Conservation (phyloP, 2,113 vertebrate genomes). For the Oplegnathus fasciatus region DNA sequence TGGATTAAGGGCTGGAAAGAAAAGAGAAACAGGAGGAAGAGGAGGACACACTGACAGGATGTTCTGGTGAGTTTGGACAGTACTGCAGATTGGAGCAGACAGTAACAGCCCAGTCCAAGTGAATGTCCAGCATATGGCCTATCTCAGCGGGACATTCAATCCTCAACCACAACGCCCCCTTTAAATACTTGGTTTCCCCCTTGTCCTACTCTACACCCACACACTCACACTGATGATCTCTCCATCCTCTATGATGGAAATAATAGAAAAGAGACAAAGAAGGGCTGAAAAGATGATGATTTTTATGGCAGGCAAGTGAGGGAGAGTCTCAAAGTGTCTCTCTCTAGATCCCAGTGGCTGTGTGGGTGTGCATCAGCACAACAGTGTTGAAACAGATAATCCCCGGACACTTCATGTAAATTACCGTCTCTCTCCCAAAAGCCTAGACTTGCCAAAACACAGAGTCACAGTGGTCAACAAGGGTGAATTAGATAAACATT, state of each 20-base stretch:
- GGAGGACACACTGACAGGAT: slow-evolving; percentile 45
- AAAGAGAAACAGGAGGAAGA: slow-evolving; percentile 44
- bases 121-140: slow-evolving; percentile 56
- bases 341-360: slow-evolving; percentile 15
- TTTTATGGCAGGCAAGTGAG: slow-evolving; percentile 25
- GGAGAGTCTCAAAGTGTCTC: slow-evolving; percentile 23
- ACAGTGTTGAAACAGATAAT: slow-evolving; percentile 46
- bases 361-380: slow-evolving; percentile 42
- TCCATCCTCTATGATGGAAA: slow-evolving; percentile 16
- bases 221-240: slow-evolving; percentile 22
- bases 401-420: slow-evolving; percentile 53
- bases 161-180: slow-evolving; percentile 49
- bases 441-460: slow-evolving; percentile 57
- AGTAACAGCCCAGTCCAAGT: slow-evolving; percentile 34
- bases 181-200: slow-evolving; percentile 65
- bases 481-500: slow-evolving; percentile 59
- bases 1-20: neutral
- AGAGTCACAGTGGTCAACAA: slow-evolving; percentile 26
- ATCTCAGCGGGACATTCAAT: slow-evolving; percentile 64
- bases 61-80: slow-evolving; percentile 57
- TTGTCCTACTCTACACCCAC: slow-evolving; percentile 26
- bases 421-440: slow-evolving; percentile 40
- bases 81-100: slow-evolving; percentile 51
- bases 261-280: neutral
- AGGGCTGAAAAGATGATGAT: slow-evolving; percentile 9